These are phyloP conservation scores for Prunella strophiata DNA, from an alignment of 2,797 vertebrate genomes.

Conservation along the genomic window DNA sequence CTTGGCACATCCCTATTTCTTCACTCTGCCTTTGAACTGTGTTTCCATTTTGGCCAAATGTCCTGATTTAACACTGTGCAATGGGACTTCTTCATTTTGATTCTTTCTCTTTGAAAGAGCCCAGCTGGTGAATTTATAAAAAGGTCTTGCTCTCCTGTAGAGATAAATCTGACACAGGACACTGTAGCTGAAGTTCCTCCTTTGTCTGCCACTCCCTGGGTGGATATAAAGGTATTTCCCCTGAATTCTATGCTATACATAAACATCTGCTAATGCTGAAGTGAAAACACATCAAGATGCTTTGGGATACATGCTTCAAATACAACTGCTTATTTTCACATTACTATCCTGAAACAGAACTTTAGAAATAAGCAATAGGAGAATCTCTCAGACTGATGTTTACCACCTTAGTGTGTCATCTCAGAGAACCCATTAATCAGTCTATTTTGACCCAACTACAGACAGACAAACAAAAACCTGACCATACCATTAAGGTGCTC, in stretches of 20 bases:
- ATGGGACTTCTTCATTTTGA: not conserved
- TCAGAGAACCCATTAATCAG: not conserved
- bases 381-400: not conserved
- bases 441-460: not conserved
- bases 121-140: not conserved
- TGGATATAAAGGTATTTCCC: not conserved
- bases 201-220: not conserved
- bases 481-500: not conserved
- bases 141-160: not conserved
- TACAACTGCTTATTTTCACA: not conserved
- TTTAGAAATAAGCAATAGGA: not conserved
- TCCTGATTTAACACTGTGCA: not conserved
- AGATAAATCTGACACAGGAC: not conserved
- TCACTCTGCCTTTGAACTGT: not conserved
- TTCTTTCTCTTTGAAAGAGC: not conserved
- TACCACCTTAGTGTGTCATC: not conserved
- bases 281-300: not conserved
- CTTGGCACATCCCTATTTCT: not conserved
- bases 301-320: not conserved
- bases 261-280: not conserved
- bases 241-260: not conserved
- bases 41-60: not conserved
- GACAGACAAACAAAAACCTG: not conserved
- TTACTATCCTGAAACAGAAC: not conserved
- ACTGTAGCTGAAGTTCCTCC: not conserved